These are phyloP conservation scores for Takifugu ocellatus DNA, from an alignment of 2,797 vertebrate species.

Conservation along the genomic window DNA sequence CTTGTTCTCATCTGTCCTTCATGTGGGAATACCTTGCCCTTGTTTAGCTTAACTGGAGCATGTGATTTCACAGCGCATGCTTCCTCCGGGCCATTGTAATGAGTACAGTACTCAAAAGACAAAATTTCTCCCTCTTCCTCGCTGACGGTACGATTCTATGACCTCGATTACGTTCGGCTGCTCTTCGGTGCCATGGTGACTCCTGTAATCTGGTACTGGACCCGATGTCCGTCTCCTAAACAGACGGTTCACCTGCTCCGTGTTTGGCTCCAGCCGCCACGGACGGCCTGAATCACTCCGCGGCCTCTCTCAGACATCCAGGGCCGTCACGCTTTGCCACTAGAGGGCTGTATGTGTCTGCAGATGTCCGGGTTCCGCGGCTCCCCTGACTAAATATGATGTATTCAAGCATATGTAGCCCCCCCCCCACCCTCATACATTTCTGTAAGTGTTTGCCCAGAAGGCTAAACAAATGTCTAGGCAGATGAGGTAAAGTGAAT, in stretches of 20 bases:
- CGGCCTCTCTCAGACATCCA: conserved; percentile 28
- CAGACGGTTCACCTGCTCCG: conserved; percentile 33
- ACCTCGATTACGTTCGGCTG: conserved; percentile 55
- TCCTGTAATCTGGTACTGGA: conserved; percentile 29
- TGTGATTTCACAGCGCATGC: conserved; percentile 69
- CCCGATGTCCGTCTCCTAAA: conserved; percentile 48
- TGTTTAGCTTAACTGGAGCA: conserved; percentile 75
- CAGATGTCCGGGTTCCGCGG: conserved; percentile 49
- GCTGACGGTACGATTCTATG: conserved; percentile 53
- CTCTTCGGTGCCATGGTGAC: conserved; percentile 24
- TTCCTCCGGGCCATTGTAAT: conserved; percentile 68
- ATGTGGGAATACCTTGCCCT: conserved; percentile 73
- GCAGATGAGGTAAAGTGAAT: conserved; percentile 80
- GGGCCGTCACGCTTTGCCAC: conserved; percentile 55
- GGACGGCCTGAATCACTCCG: conserved; percentile 48
- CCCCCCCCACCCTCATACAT: conserved; percentile 57
- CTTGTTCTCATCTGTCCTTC: conserved; percentile 67
- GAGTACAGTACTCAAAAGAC: conserved; percentile 69
- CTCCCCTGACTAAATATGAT: conserved; percentile 58
- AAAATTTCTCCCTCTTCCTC: conserved; percentile 55
- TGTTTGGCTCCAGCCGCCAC: conserved; percentile 48
- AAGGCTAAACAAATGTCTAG: conserved; percentile 83
- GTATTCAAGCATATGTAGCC: conserved; percentile 73
- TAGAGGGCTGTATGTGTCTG: conserved; percentile 79
- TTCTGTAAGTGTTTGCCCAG: conserved; percentile 83